phyloP scores from a whole-genome alignment of 2,888 invertebrate genomes.

The Laspeyria flexula region DNA sequence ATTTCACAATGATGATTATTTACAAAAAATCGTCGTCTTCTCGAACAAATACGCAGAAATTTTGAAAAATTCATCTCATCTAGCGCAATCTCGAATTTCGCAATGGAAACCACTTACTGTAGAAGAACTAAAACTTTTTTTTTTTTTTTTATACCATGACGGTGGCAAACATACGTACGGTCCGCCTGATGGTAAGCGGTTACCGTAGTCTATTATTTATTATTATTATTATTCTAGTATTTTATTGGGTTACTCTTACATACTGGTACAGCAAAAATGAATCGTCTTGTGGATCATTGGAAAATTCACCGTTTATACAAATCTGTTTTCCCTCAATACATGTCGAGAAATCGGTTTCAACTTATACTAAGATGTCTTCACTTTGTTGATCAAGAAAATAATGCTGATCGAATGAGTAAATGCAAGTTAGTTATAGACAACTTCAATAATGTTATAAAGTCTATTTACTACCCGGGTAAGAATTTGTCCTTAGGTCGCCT shows the following conservation, averaged over 20 bases:
- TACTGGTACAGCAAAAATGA: constrained; percentile 26
- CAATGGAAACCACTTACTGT: constrained; percentile 18
- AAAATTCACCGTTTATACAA: constrained; percentile 16
- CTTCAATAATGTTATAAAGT: constrained; percentile 30
- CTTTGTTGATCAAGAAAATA: constrained; percentile 17
- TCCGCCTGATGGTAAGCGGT: too few species aligned
- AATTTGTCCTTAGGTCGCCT: constrained; percentile 32
- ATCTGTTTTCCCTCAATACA: too few species aligned
- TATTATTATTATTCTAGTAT: too few species aligned
- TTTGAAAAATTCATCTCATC: constrained; percentile 4
- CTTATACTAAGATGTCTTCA: constrained; percentile 17
- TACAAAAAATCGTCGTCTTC: constrained; percentile 20
- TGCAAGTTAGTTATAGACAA: constrained; percentile 12
- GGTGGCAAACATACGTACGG: too few species aligned
- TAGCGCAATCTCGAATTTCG: constrained; percentile 6
- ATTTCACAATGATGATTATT: constrained; percentile 15
- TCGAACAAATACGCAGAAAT: constrained; percentile 11
- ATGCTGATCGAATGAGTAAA: constrained; percentile 14
- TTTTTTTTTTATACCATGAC: too few species aligned
- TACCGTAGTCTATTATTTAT: too few species aligned
- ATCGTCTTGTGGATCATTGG: constrained; percentile 30
- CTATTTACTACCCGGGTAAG: constrained; percentile 40
- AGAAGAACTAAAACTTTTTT: constrained; percentile 24
- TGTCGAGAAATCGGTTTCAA: constrained; percentile 13
- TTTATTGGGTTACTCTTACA: constrained; percentile 26